Base-by-base conservation (phyloP, 2,888 invertebrate species). In the Scrobipalpa atriplicella region DNA sequence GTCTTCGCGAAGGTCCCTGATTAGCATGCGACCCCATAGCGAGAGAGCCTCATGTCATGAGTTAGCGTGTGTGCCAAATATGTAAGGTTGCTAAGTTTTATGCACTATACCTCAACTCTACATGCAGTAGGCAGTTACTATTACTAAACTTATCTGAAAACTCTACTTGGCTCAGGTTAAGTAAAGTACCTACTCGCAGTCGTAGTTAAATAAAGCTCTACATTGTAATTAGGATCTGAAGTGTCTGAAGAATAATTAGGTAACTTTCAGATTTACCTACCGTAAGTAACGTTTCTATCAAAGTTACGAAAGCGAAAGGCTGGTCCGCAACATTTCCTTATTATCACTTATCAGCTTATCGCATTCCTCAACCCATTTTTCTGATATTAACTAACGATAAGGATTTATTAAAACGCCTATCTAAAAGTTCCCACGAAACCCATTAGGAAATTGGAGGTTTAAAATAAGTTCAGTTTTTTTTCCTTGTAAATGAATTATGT, bases 1-100 rank as follows among this genome's bases (percentile, higher is more conserved):
- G 84, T 81, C 69, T 78, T 71, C 69, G 5, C 29, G 76, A 76
- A 79, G 78, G 78, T 74, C 75, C 64, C 62, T 58, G 66, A 68
- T 72, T 77, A 71, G 70, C 68, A 72, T 66, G 68, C 73, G 73
- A 72, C 71, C 69, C 73, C 69, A 29, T 21, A 19, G 1, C n/a
- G n/a, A 21, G 36, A n/a, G 21, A 19, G n/a, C n/a, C 29, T n/a
- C 62, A 62, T 62, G 47, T n/a, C 62, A 62, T 62, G 47, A 2
- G 18, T 11, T 41, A 19, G 19, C 13, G 39, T 19, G 38, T 61
- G 61, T 39, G 16, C 41, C 56, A 56, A 56, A n/a, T 21, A 52
- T 19, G 21, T 21, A 16, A 47, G 47, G 47, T n/a, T n/a, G n/a
- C n/a, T n/a, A n/a, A n/a, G n/a, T n/a, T n/a, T n/a, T n/a, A n/a